Evolutionary conservation across 2,113 vertebrate genomes (phyloP).

Genomic region (Bos javanicus): DNA sequence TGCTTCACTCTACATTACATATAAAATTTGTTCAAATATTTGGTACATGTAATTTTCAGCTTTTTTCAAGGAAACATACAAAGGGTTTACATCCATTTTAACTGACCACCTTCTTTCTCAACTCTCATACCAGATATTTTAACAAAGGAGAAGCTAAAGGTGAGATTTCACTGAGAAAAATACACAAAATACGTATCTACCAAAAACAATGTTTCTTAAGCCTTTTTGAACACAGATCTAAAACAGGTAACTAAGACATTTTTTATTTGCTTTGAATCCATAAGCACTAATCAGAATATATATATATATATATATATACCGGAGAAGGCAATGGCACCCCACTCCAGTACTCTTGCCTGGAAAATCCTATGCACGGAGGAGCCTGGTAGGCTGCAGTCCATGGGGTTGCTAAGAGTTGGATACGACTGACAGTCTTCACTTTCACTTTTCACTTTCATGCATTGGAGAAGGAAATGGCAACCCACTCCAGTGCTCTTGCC

Average conservation of each 20-base stretch:
- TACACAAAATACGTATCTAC: not conserved
- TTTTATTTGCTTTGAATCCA: slow-evolving; percentile 2
- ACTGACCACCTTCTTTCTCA: not conserved
- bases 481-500: too few species aligned
- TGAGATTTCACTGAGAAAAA: not conserved
- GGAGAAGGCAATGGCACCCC: too few species aligned
- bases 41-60: not conserved
- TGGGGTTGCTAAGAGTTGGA: too few species aligned
- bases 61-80: not conserved
- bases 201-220: slow-evolving; percentile 19
- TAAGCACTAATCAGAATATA: not conserved
- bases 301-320: not conserved
- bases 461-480: too few species aligned
- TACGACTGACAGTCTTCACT: too few species aligned
- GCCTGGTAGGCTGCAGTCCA: too few species aligned
- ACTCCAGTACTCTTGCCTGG: too few species aligned
- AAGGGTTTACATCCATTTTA: not conserved
- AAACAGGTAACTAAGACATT: slow-evolving; percentile 1
- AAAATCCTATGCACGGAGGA: too few species aligned
- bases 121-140: not conserved
- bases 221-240: not conserved
- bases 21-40: not conserved
- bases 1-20: not conserved
- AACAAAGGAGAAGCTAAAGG: not conserved
- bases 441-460: too few species aligned